Percentiles rank a stretch among this genome's conserved stretches.
These are phyloP conservation scores for Linnaemya tessellans DNA, from an alignment of 2,888 invertebrate species.

Conservation along the genomic window DNA sequence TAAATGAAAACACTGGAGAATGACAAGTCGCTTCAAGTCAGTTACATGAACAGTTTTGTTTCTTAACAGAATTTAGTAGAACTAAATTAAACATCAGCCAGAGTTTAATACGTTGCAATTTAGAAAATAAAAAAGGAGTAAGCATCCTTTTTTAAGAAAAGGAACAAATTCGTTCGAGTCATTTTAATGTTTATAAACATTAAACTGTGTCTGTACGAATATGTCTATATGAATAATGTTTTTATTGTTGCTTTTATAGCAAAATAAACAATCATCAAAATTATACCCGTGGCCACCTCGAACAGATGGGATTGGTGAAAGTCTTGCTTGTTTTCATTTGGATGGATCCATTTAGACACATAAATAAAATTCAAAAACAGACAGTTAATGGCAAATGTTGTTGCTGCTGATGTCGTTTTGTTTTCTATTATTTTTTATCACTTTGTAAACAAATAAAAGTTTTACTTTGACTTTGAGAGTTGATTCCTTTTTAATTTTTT, in stretches of 20 bases:
- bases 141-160: constrained; percentile 40
- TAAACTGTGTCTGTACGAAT: constrained; percentile 34
- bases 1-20: not conserved
- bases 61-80: constrained; percentile 5
- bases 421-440: constrained; percentile 68
- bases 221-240: constrained; percentile 8
- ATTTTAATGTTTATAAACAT: constrained; percentile 69
- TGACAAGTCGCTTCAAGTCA: constrained; percentile 13
- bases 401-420: constrained; percentile 47
- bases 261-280: constrained; percentile 72
- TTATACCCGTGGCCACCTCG: constrained; percentile 72
- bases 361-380: constrained; percentile 62
- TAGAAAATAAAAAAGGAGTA: constrained; percentile 17
- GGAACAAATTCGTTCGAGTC: constrained; percentile 32
- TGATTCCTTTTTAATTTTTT: constrained; percentile 67
- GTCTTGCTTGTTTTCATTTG: constrained; percentile 12
- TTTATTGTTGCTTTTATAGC: constrained; percentile 61
- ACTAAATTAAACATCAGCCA: constrained; percentile 44
- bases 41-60: constrained; percentile 9
- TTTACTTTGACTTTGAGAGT: constrained; percentile 58
- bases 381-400: constrained; percentile 54
- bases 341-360: constrained; percentile 43
- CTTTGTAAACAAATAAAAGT: constrained; percentile 70
- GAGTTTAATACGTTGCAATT: constrained; percentile 29
- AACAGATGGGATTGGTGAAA: constrained; percentile 54